Conservation (phyloP, 2,888 invertebrate genomes). For the Exocentrus adspersus region DNA sequence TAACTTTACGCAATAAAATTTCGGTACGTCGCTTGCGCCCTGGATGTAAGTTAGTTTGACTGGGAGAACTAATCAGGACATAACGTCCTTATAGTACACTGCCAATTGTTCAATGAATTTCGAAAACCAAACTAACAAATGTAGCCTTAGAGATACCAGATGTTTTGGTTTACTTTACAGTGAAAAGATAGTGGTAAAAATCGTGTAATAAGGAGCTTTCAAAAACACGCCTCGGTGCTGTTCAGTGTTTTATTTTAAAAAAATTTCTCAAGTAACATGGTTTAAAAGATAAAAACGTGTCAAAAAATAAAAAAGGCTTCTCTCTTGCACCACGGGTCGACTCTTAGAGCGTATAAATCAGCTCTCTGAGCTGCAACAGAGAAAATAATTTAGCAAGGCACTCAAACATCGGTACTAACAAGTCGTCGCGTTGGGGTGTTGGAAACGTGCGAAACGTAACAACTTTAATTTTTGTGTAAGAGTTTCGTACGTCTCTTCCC, state of each 20-base stretch:
- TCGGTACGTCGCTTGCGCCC: too few species aligned
- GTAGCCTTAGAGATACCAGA: background rate
- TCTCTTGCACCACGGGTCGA: conserved; percentile 10
- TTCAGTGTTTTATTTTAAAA: background rate
- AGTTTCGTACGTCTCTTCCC: too few species aligned
- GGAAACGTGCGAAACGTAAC: background rate
- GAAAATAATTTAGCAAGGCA: conserved; percentile 15
- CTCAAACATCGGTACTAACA: conserved; percentile 3
- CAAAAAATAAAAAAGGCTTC: conserved; percentile 14
- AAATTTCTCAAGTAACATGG: background rate
- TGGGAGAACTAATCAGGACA: too few species aligned
- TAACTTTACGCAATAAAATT: too few species aligned
- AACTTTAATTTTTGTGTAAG: too few species aligned
- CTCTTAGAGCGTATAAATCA: conserved; percentile 26
- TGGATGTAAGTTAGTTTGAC: too few species aligned
- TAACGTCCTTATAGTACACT: too few species aligned
- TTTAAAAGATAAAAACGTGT: background rate
- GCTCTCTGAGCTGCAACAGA: conserved; percentile 39
- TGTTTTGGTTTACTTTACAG: too few species aligned
- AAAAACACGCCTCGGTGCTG: background rate
- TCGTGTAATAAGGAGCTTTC: background rate
- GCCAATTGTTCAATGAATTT: too few species aligned
- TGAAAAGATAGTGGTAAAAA: too few species aligned
- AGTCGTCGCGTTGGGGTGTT: background rate
- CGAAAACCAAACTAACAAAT: too few species aligned